A percentile compares a stretch with the other conserved stretches of the same genome.
Evolutionary conservation across 2,113 vertebrate genomes (phyloP).

Genomic region (Vulpes vulpes): DNA sequence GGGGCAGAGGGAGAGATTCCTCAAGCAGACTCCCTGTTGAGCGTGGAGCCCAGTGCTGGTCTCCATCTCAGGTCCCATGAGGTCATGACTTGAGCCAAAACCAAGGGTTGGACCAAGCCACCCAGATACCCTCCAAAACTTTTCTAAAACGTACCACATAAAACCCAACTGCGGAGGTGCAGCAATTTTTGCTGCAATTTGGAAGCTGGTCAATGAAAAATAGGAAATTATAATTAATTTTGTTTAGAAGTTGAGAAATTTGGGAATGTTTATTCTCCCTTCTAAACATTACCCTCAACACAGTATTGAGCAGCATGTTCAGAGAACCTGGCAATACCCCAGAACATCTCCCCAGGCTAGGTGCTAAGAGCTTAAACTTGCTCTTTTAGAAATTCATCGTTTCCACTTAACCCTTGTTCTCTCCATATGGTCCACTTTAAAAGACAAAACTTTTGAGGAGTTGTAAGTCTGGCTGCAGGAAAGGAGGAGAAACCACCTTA

Average conservation of each 20-base stretch:
- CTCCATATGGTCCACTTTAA: not conserved
- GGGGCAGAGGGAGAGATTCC: not conserved
- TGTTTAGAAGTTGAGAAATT: not conserved
- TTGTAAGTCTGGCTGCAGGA: not conserved
- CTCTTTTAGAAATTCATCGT: not conserved
- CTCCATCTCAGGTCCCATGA: not conserved
- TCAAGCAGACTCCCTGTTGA: not conserved
- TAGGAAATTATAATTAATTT: not conserved
- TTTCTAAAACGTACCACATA: not conserved
- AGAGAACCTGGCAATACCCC: not conserved
- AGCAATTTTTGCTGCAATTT: not conserved
- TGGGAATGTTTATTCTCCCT: not conserved
- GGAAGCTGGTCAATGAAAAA: not conserved
- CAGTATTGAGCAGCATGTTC: not conserved
- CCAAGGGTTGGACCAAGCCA: not conserved
- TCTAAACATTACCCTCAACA: not conserved
- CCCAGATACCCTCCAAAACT: not conserved
- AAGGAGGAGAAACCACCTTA: not conserved
- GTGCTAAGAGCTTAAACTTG: not conserved
- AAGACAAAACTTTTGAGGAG: not conserved
- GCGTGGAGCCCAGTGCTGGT: not conserved
- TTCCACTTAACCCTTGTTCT: not conserved
- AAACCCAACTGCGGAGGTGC: not conserved
- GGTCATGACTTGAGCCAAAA: not conserved
- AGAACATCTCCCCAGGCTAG: not conserved